A percentile compares a stretch with the other conserved stretches of the same genome.
Evolutionary conservation across 2,888 invertebrate genomes (phyloP).

Genomic region (Hipparchia sbordonii): DNA sequence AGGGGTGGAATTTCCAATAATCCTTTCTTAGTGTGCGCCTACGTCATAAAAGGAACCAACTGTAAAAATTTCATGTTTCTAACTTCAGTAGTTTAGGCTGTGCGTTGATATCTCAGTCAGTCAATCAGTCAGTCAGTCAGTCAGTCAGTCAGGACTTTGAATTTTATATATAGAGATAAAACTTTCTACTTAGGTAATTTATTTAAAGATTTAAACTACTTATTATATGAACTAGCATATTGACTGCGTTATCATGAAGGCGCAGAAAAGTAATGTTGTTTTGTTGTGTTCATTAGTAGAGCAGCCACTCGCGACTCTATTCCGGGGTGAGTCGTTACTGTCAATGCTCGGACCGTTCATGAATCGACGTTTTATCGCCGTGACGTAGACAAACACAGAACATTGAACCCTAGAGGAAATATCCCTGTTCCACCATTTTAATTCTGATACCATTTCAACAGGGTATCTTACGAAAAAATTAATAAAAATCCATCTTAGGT

Average conservation of each 20-base stretch:
- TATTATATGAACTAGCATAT: not conserved
- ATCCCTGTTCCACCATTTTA: slow-evolving; percentile 71
- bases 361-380: slow-evolving; percentile 72
- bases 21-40: no score
- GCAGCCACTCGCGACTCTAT: slow-evolving; percentile 44
- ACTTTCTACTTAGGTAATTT: no score
- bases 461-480: not conserved
- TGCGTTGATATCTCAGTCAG: no score
- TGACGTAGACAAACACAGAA: slow-evolving; percentile 67
- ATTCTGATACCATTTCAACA: slow-evolving; percentile 44
- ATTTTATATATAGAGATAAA: no score
- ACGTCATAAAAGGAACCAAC: no score
- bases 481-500: not conserved
- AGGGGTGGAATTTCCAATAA: no score
- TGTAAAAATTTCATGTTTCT: no score
- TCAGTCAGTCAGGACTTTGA: no score
- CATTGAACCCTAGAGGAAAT: slow-evolving; percentile 80
- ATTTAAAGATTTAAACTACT: no score
- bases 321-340: slow-evolving; percentile 72
- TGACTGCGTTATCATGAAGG: not conserved
- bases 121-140: no score
- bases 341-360: slow-evolving; percentile 73
- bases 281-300: slow-evolving; percentile 22
- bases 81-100: no score
- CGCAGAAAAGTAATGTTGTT: slow-evolving; percentile 12